A percentile compares a stretch with the other conserved stretches of the same genome.
Evolutionary conservation across 2,113 vertebrate species (phyloP).

Genomic region (Hemicordylus capensis): DNA sequence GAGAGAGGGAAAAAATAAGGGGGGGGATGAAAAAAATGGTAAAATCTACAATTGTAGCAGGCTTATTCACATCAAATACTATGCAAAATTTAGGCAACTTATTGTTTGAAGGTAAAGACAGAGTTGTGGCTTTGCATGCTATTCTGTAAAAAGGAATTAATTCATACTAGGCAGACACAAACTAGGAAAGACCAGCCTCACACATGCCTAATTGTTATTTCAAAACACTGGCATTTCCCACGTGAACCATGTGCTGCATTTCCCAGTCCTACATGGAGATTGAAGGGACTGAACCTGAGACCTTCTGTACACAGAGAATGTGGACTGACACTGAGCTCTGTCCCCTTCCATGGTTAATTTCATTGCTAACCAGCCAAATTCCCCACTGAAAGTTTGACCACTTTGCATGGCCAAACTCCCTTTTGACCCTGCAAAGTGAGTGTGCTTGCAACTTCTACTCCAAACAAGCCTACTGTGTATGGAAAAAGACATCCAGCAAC

Average conservation of each 20-base stretch:
- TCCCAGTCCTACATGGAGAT: too few relatives aligned
- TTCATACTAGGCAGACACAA: background rate
- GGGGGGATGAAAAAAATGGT: background rate
- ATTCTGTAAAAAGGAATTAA: background rate
- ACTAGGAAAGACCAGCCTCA: constrained; percentile 3
- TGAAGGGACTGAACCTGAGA: too few relatives aligned
- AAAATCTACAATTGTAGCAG: background rate
- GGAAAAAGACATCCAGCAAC: background rate
- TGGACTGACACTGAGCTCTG: too few relatives aligned
- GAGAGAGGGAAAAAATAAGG: background rate
- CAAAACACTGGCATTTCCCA: background rate
- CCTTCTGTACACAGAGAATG: too few relatives aligned
- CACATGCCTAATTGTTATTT: constrained; percentile 10
- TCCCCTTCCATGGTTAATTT: too few relatives aligned
- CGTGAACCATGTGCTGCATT: too few relatives aligned
- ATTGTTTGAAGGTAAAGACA: background rate
- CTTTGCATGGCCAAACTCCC: background rate
- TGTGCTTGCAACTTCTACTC: constrained; percentile 6
- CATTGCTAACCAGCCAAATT: too few relatives aligned
- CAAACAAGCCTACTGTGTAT: background rate
- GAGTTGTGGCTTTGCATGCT: background rate
- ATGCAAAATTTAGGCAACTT: background rate
- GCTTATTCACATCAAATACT: background rate
- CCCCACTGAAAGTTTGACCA: too few relatives aligned
- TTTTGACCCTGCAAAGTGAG: background rate